Conservation (phyloP, 2,113 vertebrate species). For the Charina bottae region DNA sequence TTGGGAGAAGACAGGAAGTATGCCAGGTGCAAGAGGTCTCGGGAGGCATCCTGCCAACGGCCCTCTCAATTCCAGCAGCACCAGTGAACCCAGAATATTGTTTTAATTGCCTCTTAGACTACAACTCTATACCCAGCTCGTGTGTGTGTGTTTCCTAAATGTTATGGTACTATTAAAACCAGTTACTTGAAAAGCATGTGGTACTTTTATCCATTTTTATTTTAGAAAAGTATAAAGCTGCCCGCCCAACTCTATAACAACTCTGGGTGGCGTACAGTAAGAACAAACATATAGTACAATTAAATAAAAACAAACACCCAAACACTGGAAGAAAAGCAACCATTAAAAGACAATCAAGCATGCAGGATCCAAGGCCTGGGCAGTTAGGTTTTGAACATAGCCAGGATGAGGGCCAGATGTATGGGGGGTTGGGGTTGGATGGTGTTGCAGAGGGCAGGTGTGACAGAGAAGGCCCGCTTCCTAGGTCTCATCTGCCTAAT, state of each 20-base stretch:
- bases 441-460: background rate
- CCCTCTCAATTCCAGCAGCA: background rate
- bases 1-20: background rate
- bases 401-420: background rate
- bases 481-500: background rate
- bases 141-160: background rate
- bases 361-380: background rate
- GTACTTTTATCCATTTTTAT: background rate
- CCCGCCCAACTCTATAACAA: background rate
- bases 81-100: background rate
- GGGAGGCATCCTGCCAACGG: background rate
- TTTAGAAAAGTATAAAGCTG: too few species aligned
- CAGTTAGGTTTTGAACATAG: background rate
- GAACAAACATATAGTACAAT: background rate
- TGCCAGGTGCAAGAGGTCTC: background rate
- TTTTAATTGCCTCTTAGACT: background rate
- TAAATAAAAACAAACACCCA: background rate
- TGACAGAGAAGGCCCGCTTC: background rate
- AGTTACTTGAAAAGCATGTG: background rate
- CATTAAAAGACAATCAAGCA: background rate
- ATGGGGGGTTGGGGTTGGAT: background rate
- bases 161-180: background rate
- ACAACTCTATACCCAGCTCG: background rate
- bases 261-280: background rate
- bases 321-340: background rate